Evolutionary conservation across 30 jellyfish, hydroid and myxozoan genomes (phyloP).

Genomic region (Pseudorhiza aurosa): DNA sequence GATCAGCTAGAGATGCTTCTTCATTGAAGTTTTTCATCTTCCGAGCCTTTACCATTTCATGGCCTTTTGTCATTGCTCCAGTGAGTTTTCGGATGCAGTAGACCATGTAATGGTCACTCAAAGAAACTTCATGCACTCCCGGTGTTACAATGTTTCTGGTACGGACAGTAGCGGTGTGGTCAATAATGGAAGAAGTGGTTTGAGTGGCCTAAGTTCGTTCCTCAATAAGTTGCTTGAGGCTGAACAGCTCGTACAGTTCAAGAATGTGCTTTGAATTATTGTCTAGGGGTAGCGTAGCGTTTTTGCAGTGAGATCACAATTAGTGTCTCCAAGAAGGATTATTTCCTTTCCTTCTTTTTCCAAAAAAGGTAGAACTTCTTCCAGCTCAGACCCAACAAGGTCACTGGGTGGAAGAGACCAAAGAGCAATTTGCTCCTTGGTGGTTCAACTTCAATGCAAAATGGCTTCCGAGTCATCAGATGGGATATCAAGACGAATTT

Average conservation of each 20-base stretch:
- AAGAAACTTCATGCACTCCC: constrained; percentile 26
- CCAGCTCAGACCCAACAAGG: constrained; percentile 1
- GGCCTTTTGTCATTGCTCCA: background rate
- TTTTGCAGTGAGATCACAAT: no score
- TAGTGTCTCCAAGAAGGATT: constrained; percentile 25
- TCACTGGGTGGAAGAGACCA: constrained; percentile 42
- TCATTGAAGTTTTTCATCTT: constrained; percentile 1
- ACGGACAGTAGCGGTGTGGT: constrained; percentile 26
- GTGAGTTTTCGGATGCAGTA: constrained; percentile 11
- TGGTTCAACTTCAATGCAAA: background rate
- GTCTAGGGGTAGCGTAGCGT: constrained; percentile 9
- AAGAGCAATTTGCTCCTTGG: background rate
- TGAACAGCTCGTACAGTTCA: constrained; percentile 25
- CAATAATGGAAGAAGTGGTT: constrained; percentile 26
- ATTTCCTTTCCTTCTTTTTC: constrained; percentile 31
- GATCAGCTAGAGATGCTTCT: no score
- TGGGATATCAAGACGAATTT: background rate
- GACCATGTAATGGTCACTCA: constrained; percentile 27
- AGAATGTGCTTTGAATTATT: constrained; percentile 8
- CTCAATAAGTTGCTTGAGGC: constrained; percentile 33
- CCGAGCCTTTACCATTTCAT: background rate
- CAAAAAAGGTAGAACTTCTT: background rate
- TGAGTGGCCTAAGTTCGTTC: constrained; percentile 34
- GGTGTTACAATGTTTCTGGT: constrained; percentile 19
- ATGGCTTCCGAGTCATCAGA: background rate